Evolutionary conservation across 2,113 vertebrate genomes (phyloP), one percentile per base, ranked within the genome.

Genomic region (Ellobius talpinus): DNA sequence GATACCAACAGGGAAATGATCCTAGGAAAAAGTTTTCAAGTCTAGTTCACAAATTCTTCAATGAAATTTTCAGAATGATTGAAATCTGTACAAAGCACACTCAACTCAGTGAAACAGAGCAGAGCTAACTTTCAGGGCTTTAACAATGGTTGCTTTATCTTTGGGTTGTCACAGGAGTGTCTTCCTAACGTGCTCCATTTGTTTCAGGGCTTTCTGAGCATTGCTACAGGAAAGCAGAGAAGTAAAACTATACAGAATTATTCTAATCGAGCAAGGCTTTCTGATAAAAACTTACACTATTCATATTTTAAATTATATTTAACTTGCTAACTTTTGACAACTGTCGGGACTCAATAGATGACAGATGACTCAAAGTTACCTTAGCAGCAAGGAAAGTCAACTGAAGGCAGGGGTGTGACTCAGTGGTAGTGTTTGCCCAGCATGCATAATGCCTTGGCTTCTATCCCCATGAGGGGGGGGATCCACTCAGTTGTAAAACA

Each of bases 11-110:
- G 24, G 79, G 23, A 89, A 88, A 78, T 63, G 61, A 90, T 72
- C 42, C 19, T n/a, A 88, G 86, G 52, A 39, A 76, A 42, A 8
- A 9, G 33, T 11, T 66, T 55, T 74, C 55, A 17, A 45, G 72
- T 85, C 66, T 78, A 77, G 21, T 66, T 88, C 85, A 89, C 74
- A 70, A 74, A 77, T 29, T 70, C 26, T 39, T 91, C 39, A 36
- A 61, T 72, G 52, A 88, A 91, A 94, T 39, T 85, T 72, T 55
- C 58, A 93, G 93, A 88, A 61, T 61, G 36, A 85, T 31, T 95
- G 93, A 81, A 52, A 78, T 88, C 55, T 78, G 50, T n/a, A 84
- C 23, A 68, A 79, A 85, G 55, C 55, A 23, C 84, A 89, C 21
- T 50, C 86, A 89, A 68, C 11, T 91, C 29, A 88, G 10, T 50